phyloP scores from a whole-genome alignment of 2,888 invertebrate genomes.

The Diplazon laetatorius region DNA sequence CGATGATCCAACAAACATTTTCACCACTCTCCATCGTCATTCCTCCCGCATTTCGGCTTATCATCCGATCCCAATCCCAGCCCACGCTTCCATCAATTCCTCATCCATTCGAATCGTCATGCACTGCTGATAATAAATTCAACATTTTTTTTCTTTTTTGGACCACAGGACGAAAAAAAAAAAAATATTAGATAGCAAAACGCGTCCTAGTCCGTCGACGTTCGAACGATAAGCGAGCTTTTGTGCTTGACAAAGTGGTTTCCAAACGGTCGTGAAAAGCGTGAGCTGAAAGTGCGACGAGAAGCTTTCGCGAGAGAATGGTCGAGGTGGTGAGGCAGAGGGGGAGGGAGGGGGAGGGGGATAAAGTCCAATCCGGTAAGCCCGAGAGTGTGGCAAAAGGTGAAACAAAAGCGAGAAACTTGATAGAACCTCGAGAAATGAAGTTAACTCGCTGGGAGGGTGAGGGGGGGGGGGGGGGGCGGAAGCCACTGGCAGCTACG shows the following conservation, averaged over 20 bases:
- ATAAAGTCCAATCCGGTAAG: background rate
- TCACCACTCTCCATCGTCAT: constrained; percentile 5
- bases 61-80: too few relatives aligned
- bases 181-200: too few relatives aligned
- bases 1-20: constrained; percentile 9
- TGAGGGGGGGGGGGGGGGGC: constrained; percentile 11
- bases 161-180: too few relatives aligned
- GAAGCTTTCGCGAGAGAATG: constrained; percentile 19
- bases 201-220: too few relatives aligned
- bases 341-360: too few relatives aligned
- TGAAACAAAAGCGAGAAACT: constrained; percentile 53
- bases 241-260: constrained; percentile 32
- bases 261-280: background rate
- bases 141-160: too few relatives aligned
- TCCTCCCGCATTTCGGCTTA: background rate
- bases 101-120: too few relatives aligned
- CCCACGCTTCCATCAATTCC: too few relatives aligned
- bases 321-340: constrained; percentile 5
- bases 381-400: constrained; percentile 31
- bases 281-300: constrained; percentile 11
- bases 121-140: too few relatives aligned
- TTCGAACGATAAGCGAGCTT: too few relatives aligned
- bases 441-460: constrained; percentile 64
- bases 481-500: too few relatives aligned
- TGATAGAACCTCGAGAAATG: constrained; percentile 71